Conservation (phyloP, 37 sponge, comb jelly and placozoan genomes). For the Diacarnus erythraeanus region DNA sequence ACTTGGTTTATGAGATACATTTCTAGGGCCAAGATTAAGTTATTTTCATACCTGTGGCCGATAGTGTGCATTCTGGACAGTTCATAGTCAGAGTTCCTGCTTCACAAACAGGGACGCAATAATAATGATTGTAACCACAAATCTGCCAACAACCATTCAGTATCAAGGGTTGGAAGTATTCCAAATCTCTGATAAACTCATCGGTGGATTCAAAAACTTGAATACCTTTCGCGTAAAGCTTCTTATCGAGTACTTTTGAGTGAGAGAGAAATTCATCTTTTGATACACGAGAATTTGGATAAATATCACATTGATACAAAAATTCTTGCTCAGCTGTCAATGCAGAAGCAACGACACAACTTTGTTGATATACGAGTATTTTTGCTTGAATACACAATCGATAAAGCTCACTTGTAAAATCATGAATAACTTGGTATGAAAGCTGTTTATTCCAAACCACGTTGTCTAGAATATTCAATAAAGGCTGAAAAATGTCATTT, state of each 20-base stretch:
- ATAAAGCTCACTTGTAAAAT: not conserved
- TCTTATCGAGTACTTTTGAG: not conserved
- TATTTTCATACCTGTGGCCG: not conserved
- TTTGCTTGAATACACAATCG: not conserved
- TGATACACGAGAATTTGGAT: not conserved
- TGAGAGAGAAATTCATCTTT: not conserved
- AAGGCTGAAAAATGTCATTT: not conserved
- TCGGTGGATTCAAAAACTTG: not conserved
- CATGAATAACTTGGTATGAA: conserved; percentile 3
- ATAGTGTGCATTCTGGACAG: not conserved
- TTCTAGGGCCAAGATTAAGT: too few relatives aligned
- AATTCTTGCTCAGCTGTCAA: not conserved
- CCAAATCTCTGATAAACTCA: not conserved
- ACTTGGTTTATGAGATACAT: too few relatives aligned
- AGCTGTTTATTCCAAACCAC: not conserved
- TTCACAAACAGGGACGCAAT: conserved; percentile 41
- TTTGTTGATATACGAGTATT: not conserved
- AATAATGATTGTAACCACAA: conserved; percentile 81
- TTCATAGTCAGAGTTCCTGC: not conserved
- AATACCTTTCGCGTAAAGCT: not conserved
- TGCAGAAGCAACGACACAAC: not conserved
- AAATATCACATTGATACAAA: not conserved
- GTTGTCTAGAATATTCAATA: not conserved
- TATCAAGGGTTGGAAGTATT: conserved; percentile 11
- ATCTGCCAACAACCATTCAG: conserved; percentile 72